phyloP scores from a whole-genome alignment of 2,888 invertebrate genomes.

The Lochmaea crataegi region DNA sequence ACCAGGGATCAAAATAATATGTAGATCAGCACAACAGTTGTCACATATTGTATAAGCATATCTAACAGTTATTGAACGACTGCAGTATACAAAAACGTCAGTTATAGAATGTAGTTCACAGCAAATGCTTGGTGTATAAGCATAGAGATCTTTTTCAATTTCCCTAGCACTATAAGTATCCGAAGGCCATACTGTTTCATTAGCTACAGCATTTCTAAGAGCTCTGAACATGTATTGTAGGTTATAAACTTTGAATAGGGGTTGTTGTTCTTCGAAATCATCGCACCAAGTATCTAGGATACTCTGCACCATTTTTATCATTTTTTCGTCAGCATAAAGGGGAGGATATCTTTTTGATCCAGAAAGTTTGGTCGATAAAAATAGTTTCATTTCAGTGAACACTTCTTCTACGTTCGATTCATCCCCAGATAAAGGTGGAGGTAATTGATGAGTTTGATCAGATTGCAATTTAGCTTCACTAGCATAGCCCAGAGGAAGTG shows the following conservation, averaged over 20 bases:
- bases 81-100: conserved; percentile 61
- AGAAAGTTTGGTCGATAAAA: conserved; percentile 55
- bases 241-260: conserved; percentile 56
- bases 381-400: conserved; percentile 62
- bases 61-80: conserved; percentile 63
- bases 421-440: conserved; percentile 62
- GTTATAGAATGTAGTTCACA: conserved; percentile 64
- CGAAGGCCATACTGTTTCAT: conserved; percentile 46
- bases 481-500: conserved; percentile 64
- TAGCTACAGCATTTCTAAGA: conserved; percentile 54
- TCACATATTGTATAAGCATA: conserved; percentile 66
- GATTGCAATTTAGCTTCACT: conserved; percentile 64
- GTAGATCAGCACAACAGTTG: conserved; percentile 64
- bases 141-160: conserved; percentile 62
- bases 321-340: conserved; percentile 51
- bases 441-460: conserved; percentile 65
- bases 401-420: conserved; percentile 58
- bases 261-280: conserved; percentile 41
- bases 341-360: conserved; percentile 45
- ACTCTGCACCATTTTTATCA: conserved; percentile 53
- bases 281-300: conserved; percentile 59
- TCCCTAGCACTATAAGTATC: conserved; percentile 56
- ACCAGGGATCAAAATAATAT: conserved; percentile 61
- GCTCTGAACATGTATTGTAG: conserved; percentile 59
- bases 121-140: conserved; percentile 56